Evolutionary conservation across 1,140 invertebrate genomes (phyloP).

Genomic region (Brachionus angularis): DNA sequence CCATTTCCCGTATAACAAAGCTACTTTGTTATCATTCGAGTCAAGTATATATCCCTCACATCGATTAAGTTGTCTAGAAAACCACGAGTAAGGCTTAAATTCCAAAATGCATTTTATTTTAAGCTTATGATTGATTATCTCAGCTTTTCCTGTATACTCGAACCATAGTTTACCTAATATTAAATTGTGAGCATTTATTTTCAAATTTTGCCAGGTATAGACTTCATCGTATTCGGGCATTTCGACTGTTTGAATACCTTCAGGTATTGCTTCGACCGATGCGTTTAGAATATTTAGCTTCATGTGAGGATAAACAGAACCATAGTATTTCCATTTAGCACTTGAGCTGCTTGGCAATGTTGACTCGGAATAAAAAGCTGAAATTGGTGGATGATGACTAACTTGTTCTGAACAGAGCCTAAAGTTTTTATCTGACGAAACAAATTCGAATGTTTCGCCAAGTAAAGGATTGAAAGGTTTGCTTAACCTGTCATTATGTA

Average conservation of each 20-base stretch:
- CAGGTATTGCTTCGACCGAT: slow-evolving; percentile 88
- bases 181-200: slow-evolving; percentile 91
- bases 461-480: slow-evolving; percentile 44
- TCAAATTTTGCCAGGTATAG: slow-evolving; percentile 66
- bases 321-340: slow-evolving; percentile 40
- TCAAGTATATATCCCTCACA: slow-evolving; percentile 85
- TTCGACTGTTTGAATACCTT: slow-evolving; percentile 80
- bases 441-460: slow-evolving; percentile 47
- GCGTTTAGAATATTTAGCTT: slow-evolving; percentile 62
- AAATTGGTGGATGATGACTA: slow-evolving; percentile 42
- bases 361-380: slow-evolving; percentile 34
- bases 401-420: slow-evolving; percentile 57
- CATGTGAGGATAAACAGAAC: slow-evolving; percentile 7
- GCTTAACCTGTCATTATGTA: slow-evolving; percentile 1
- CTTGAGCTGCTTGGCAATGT: slow-evolving; percentile 49
- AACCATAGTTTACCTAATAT: slow-evolving; percentile 95
- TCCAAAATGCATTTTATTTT: slow-evolving; percentile 72
- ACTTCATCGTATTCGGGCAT: slow-evolving; percentile 66
- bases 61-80: slow-evolving; percentile 78
- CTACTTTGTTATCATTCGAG: slow-evolving; percentile 63
- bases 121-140: slow-evolving; percentile 72
- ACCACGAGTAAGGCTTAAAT: slow-evolving; percentile 83
- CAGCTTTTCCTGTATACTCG: slow-evolving; percentile 81
- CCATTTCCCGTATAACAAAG: slow-evolving; percentile 21
- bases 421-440: slow-evolving; percentile 62